phyloP scores from a whole-genome alignment of 1,140 invertebrate species.

The Brachionus paranguensis region DNA sequence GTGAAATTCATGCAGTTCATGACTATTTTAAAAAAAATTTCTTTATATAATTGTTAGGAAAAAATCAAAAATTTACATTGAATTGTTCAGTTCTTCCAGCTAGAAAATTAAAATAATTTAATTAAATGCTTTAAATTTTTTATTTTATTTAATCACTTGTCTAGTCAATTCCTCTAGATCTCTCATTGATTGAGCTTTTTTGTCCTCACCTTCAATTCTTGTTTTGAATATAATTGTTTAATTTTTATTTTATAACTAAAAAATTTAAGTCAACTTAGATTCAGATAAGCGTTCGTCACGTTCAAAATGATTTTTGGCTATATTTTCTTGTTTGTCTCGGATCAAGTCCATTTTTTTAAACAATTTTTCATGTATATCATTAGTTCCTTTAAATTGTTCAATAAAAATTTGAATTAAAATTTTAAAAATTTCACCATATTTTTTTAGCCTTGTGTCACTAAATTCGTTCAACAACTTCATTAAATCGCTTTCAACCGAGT shows the following conservation, averaged over 20 bases:
- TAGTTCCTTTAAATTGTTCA: not conserved
- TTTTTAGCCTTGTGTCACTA: constrained; percentile 33
- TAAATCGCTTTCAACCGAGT: constrained; percentile 33
- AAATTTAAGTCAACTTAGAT: constrained; percentile 4
- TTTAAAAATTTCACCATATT: not conserved
- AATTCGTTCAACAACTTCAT: constrained; percentile 34
- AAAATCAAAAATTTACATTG: constrained; percentile 14
- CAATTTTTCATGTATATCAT: constrained; percentile 35
- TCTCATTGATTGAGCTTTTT: constrained; percentile 37
- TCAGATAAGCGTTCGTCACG: constrained; percentile 3
- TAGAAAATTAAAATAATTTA: not conserved
- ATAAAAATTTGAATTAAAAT: not conserved
- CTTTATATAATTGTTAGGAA: no score
- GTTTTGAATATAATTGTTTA: not conserved
- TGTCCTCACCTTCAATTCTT: constrained; percentile 35
- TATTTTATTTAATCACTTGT: not conserved
- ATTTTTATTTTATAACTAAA: not conserved
- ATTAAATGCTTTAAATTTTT: not conserved
- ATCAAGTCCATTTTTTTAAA: constrained; percentile 39
- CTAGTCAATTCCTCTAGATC: constrained; percentile 24
- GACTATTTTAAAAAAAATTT: not conserved
- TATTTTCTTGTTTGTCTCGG: constrained; percentile 37
- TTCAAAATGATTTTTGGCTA: constrained; percentile 37
- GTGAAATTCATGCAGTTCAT: constrained; percentile 29
- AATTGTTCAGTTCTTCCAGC: constrained; percentile 35